Evolutionary conservation across 2,797 vertebrate genomes (phyloP), one percentile per base, ranked within the genome.

Genomic region (Hoplostethus mediterraneus): DNA sequence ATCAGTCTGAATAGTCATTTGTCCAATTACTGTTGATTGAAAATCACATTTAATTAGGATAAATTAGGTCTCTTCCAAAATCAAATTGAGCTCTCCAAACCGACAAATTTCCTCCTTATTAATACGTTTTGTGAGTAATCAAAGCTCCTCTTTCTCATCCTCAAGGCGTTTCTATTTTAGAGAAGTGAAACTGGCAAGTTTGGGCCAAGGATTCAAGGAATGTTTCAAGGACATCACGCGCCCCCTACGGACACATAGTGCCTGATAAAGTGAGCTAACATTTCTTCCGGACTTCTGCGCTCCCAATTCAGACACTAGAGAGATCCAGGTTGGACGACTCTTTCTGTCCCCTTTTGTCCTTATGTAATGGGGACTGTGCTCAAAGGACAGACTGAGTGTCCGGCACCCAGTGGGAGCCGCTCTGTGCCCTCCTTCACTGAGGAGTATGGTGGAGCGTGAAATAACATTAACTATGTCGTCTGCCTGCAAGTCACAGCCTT

Each of bases 181-280:
- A 76, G 70, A 84, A 38, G 61, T 69, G 11, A 66, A 81, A 75
- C 6, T 8, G 45, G 31, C 33, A 57, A 56, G 70, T 75, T 75
- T 70, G 49, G 28, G 25, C 25, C 45, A 71, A 77, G 77, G 33
- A 71, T 74, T 83, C 75, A 28, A 84, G 83, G 81, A 77, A 44
- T 61, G 30, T 78, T 87, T 90, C 73, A 89, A 92, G 84, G 92
- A 55, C 80, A 71, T 49, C 42, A 48, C 42, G 17, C 52, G 5
- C 40, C 79, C 53, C 55, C 36, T 57, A 65, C 75, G 80, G 67
- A 77, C 59, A 57, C 47, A 25, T 16, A 9, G 54, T 70, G 63
- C 67, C 54, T 63, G 69, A 25, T 76, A 83, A 80, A 76, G 66
- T 54, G 77, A 67, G 69, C 72, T 86, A 85, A 87, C 59, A 73